phyloP scores from a whole-genome alignment of 2,888 invertebrate species.

The Oxyscelio sp. region DNA sequence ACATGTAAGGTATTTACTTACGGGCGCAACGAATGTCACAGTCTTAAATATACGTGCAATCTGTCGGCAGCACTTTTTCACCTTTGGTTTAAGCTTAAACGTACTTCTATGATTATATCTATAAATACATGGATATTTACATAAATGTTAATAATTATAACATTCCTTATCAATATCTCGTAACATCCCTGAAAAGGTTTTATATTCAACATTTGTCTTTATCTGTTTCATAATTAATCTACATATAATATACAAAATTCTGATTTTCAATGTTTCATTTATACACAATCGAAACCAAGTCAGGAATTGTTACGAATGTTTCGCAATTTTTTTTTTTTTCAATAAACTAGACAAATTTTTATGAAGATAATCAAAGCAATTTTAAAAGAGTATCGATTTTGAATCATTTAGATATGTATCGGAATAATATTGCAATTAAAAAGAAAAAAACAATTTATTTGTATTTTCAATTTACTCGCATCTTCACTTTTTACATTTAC shows the following conservation, averaged over 20 bases:
- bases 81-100: constrained; percentile 78
- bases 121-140: constrained; percentile 67
- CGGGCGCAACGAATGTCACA: constrained; percentile 81
- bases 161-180: constrained; percentile 44
- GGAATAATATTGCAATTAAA: background rate
- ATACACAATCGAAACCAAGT: constrained; percentile 37
- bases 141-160: constrained; percentile 50
- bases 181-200: constrained; percentile 62
- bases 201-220: constrained; percentile 47
- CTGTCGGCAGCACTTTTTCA: constrained; percentile 74
- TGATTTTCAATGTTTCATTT: constrained; percentile 18
- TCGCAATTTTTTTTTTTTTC: background rate
- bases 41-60: constrained; percentile 84
- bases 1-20: constrained; percentile 78
- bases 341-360: background rate
- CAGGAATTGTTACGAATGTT: constrained; percentile 36
- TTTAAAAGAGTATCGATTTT: background rate
- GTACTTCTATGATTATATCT: constrained; percentile 44
- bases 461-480: background rate
- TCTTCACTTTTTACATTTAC: constrained; percentile 1
- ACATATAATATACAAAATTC: constrained; percentile 55
- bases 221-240: constrained; percentile 34
- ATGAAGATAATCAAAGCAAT: background rate
- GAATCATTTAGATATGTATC: constrained; percentile 42
- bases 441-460: background rate